Conservation (phyloP, 2,113 vertebrate species). For the Sturnus vulgaris region DNA sequence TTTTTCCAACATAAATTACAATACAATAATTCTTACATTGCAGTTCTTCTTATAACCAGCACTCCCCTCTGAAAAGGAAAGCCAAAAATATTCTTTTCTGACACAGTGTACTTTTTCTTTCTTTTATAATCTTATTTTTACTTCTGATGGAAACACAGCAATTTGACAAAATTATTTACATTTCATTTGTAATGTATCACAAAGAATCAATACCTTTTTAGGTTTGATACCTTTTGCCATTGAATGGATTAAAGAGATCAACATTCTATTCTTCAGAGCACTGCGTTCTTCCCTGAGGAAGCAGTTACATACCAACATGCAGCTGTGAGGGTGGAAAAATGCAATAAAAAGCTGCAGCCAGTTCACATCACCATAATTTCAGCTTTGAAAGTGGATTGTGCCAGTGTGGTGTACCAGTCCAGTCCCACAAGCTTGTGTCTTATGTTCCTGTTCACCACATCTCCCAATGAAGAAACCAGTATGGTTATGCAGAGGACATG, state of each 20-base stretch:
- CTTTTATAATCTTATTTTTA: neutral
- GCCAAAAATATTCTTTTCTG: neutral
- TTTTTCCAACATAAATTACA: neutral
- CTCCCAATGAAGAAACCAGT: neutral
- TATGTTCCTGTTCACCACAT: neutral
- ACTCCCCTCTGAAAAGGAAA: neutral
- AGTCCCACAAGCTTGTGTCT: neutral
- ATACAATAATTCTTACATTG: neutral
- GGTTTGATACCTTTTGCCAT: neutral
- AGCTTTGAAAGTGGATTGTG: neutral
- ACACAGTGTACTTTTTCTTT: neutral
- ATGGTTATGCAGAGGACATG: neutral
- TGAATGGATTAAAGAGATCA: neutral
- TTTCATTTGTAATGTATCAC: neutral
- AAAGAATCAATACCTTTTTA: neutral
- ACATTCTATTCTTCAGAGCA: neutral
- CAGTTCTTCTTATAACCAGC: neutral
- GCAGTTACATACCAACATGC: neutral
- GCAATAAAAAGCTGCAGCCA: neutral
- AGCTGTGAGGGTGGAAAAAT: neutral
- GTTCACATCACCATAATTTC: neutral
- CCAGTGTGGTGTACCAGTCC: neutral
- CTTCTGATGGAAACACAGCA: neutral
- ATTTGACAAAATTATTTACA: neutral
- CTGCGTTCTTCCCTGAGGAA: neutral